These are phyloP conservation scores for Hippopotamus amphibius DNA, from an alignment of 2,113 vertebrate genomes.

Conservation along the genomic window DNA sequence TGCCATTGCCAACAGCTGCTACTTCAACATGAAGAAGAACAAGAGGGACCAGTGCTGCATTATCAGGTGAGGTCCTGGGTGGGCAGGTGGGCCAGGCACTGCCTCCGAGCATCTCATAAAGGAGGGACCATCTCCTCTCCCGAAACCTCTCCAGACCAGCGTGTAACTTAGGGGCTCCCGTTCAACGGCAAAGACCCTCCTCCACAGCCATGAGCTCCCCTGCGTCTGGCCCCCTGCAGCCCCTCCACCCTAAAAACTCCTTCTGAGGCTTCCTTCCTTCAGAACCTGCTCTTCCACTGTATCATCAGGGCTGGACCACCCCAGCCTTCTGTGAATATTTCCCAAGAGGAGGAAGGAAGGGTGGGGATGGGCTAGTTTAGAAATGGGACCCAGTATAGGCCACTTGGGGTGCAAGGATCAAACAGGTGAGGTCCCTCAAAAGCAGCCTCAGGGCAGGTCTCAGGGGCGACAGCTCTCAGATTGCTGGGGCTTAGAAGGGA, in stretches of 20 bases:
- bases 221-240: not conserved
- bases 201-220: not conserved
- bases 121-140: not conserved
- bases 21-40: slow-evolving; percentile 95
- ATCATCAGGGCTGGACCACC: not conserved
- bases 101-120: not conserved
- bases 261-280: not conserved
- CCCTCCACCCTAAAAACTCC: too few relatives aligned
- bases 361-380: not conserved
- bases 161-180: not conserved
- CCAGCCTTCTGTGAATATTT: not conserved
- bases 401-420: too few relatives aligned
- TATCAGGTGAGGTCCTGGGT: slow-evolving; percentile 91
- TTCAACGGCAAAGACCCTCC: too few relatives aligned
- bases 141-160: not conserved
- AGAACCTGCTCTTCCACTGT: not conserved
- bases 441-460: not conserved
- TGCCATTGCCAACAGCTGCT: slow-evolving; percentile 96
- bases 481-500: not conserved
- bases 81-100: not conserved
- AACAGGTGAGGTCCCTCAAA: not conserved
- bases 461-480: not conserved
- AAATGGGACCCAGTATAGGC: not conserved
- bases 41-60: slow-evolving; percentile 95
- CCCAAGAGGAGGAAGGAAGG: not conserved